Base-by-base conservation (phyloP, 1,140 invertebrate genomes). In the Cephus cinctus region DNA sequence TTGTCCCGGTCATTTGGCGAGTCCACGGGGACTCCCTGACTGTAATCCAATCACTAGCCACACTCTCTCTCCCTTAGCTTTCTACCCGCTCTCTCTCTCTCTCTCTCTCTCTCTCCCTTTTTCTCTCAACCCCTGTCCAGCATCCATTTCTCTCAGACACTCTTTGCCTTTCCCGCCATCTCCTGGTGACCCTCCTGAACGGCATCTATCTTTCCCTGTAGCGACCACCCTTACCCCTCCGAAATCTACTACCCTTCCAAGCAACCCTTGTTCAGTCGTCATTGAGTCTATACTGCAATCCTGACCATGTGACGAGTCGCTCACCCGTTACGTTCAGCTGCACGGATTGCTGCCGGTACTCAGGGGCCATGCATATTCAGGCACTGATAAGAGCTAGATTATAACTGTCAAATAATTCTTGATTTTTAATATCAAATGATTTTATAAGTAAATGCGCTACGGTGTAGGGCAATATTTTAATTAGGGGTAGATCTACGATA, bases 41-140 rank as follows among this genome's bases (percentile, higher is more conserved):
- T 76, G 75, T 77, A 77, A 77, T 77, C 75, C 75, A 77, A 77
- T 77, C 73, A 77, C 75, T 70, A 70, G 73, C 70, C 70, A 65
- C 72, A 69, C 73, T 63, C 65, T 48, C 45, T 57, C 56, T 42
- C 47, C 36, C 51, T 41, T 46, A n/a, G n/a, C n/a, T 27, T n/a
- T n/a, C 6, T 6, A n/a, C 25, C 39, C 9, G 11, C 44, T 50
- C 47, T 54, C 55, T 45, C 42, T 52, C 54, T 38, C 25, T 50
- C 41, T 32, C 36, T 32, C 38, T 47, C 31, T 4, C 5, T 31
- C 19, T 27, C 23, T 38, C 32, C 23, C 9, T 38, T 31, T 18
- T 39, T 23, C 20, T 22, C 38, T n/a, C 6, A 6, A 6, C 25
- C 25, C 25, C n/a, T n/a, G n/a, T n/a, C n/a, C n/a, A n/a, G n/a